Conservation (phyloP, 2,888 invertebrate species). For the Dusona sp. region DNA sequence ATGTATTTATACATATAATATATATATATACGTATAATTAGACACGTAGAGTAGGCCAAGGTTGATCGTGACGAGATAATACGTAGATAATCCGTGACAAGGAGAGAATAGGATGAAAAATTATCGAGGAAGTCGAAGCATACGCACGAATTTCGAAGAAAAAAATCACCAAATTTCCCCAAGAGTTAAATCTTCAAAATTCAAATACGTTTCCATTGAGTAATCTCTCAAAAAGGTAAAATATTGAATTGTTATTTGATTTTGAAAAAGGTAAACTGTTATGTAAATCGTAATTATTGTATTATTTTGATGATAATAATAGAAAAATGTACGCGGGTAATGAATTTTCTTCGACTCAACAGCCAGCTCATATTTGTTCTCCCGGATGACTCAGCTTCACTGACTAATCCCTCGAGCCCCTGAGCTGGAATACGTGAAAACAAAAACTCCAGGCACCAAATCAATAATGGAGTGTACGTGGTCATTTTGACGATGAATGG, state of each 20-base stretch:
- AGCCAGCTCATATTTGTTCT: slow-evolving; percentile 1
- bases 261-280: not conserved
- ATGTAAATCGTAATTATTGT: not conserved
- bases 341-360: not conserved
- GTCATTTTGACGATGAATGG: not conserved
- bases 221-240: too few relatives aligned
- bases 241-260: not conserved
- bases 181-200: not conserved
- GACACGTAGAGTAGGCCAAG: slow-evolving; percentile 56
- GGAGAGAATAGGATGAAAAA: slow-evolving; percentile 25
- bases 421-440: slow-evolving; percentile 28
- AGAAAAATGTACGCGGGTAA: not conserved
- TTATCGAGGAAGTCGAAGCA: not conserved
- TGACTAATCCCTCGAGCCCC: slow-evolving; percentile 60
- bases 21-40: not conserved
- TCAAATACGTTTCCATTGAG: not conserved
- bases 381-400: slow-evolving; percentile 67
- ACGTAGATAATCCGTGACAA: slow-evolving; percentile 37
- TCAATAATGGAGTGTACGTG: slow-evolving; percentile 54
- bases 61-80: slow-evolving; percentile 59
- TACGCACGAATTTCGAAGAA: slow-evolving; percentile 2
- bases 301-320: not conserved
- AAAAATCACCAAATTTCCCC: slow-evolving; percentile 3
- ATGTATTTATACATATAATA: not conserved
- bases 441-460: slow-evolving; percentile 18